Base-by-base conservation (phyloP, 2,888 invertebrate species). In the Stomorhina lunata region DNA sequence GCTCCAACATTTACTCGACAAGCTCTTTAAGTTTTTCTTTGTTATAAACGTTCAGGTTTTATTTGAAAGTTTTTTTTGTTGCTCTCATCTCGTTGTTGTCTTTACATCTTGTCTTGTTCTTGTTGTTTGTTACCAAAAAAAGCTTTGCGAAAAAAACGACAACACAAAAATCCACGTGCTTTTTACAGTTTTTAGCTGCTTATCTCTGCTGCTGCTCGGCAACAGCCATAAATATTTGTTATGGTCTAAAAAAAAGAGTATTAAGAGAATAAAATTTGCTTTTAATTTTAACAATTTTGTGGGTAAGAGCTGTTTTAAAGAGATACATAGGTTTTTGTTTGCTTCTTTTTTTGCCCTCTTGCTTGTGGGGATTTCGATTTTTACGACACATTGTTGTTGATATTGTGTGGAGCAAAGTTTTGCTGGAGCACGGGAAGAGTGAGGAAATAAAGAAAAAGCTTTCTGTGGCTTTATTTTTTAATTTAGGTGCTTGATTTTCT, bases 101-200 rank as follows among this genome's bases (percentile, higher is more conserved):
- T 34, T 50, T 63, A 50, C 29, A 69, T 72, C 72, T 73, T 66
- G 43, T 5, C 48, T 80, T 80, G 53, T 80, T 55, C 63, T 80
- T 66, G 17, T 66, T 65, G 61, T 50, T 48, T n/a, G n/a, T n/a
- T n/a, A n/a, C 25, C 2, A 45, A 57, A 32, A 65, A 79, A 73
- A 73, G 68, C 68, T 73, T 71, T 43, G 53, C 20, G 20, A 61
- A 72, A 43, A 72, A 37, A 69, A 75, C 45, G 63, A 77, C 37
- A 78, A 82, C 27, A 55, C 15, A 66, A 71, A 82, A 82, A 65
- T 79, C 79, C 82, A 82, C 82, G 82, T 82, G 82, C 79, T 75
- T 78, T 75, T 63, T 65, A 69, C 53, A 65, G 20, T 22, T 75
- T 82, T 72, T 79, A 73, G 48, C 20, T 59, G 50, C 17, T 48